These are phyloP conservation scores for Hyaena hyaena DNA, from an alignment of 2,113 vertebrate genomes.

Conservation along the genomic window DNA sequence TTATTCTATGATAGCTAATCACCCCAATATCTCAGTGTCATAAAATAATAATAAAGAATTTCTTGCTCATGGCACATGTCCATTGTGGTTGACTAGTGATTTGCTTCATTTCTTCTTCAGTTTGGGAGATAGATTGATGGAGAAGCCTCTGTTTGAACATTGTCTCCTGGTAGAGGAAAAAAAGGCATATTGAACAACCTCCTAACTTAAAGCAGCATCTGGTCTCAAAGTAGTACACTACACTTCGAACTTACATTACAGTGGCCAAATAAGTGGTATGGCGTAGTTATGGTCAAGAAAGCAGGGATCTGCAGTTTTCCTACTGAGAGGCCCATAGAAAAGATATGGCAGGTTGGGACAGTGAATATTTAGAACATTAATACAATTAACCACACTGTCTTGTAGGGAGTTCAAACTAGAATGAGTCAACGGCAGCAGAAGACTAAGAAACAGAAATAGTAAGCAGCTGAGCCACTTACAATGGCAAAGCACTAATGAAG, in stretches of 20 bases:
- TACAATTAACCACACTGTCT: not conserved
- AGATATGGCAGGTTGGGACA: not conserved
- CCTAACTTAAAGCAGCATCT: not conserved
- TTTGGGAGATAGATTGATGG: not conserved
- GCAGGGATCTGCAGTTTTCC: not conserved
- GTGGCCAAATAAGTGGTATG: not conserved
- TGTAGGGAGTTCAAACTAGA: not conserved
- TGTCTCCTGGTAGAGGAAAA: not conserved
- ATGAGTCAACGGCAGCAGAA: not conserved
- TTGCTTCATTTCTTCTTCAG: not conserved
- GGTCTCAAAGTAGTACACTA: not conserved
- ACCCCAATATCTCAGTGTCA: not conserved
- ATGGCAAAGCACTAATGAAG: not conserved
- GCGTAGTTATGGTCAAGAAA: not conserved
- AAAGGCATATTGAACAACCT: not conserved
- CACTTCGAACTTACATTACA: not conserved
- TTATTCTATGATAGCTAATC: not conserved
- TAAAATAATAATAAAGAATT: not conserved
- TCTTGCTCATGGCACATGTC: not conserved
- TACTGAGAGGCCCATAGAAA: too few species aligned
- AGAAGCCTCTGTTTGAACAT: not conserved
- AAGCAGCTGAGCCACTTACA: not conserved
- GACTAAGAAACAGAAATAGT: not conserved
- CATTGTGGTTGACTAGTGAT: not conserved
- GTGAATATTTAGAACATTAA: not conserved